Evolutionary conservation across 1,140 invertebrate species (phyloP), one percentile per base, ranked within the genome.

Genomic region (Argopecten irradians): DNA sequence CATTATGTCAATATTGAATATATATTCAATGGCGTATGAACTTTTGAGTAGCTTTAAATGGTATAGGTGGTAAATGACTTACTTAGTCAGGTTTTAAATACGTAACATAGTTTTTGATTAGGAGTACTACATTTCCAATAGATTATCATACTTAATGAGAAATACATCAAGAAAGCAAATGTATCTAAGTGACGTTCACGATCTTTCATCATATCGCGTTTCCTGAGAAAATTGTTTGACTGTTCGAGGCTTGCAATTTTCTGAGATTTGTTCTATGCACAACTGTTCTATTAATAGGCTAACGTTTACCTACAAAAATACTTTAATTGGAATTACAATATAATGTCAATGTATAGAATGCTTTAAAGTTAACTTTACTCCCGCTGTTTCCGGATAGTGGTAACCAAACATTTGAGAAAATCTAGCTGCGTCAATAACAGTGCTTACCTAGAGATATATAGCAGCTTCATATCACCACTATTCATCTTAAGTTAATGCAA

Each of bases 341-440:
- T 28, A 71, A 71, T 71, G 55, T 71, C 55, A 71, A 71, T 71
- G 55, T 71, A 28, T 71, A 71, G n/a, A 28, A 71, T 71, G n/a
- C 55, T 2, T 71, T 71, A 71, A 71, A 71, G 55, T 71, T 71
- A 71, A 71, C 55, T 71, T 71, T 71, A 71, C 55, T 1, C n/a
- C 22, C 8, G 55, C 28, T 71, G 28, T 71, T 71, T 71, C 55
- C 55, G n/a, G 16, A 71, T 28, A 71, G 55, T 71, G 55, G 55
- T 71, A n/a, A 71, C 55, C 55, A 71, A n/a, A 71, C 55, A 28
- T 8, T 28, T 5, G n/a, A 71, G 22, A n/a, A 5, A 11, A 28
- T 71, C 22, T 5, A 71, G 11, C 55, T 3, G 8, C 5, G 55
- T 71, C 55, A 71, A 71, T 71, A 71, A 1, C 2, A n/a, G 8